phyloP scores from a whole-genome alignment of 2,888 invertebrate species.

The Rhaphigaster nebulosa region DNA sequence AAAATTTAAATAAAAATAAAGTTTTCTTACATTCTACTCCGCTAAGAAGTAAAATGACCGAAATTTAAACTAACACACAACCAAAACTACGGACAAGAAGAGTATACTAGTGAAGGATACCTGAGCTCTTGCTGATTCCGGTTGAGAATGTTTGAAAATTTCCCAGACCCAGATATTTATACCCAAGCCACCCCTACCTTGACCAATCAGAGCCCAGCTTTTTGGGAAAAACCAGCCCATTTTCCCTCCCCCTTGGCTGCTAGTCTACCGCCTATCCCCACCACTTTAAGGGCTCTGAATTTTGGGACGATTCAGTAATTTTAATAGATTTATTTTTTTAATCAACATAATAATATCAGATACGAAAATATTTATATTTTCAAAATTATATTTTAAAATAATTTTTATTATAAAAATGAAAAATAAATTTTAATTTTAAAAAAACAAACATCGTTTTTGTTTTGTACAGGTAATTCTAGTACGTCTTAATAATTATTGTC shows the following conservation, averaged over 20 bases:
- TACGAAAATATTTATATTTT: no score
- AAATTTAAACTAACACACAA: no score
- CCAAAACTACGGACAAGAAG: neutral
- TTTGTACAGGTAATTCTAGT: no score
- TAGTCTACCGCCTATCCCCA: neutral
- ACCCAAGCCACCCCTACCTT: neutral
- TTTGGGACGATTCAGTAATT: neutral
- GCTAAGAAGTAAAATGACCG: no score
- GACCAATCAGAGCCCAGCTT: neutral
- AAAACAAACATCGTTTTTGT: no score
- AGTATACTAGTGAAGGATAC: neutral
- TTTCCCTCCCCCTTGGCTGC: neutral
- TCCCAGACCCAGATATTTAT: neutral
- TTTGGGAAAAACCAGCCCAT: conserved; percentile 1
- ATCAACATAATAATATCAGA: no score
- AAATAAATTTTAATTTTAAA: no score
- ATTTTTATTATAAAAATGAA: no score
- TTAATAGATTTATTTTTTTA: neutral
- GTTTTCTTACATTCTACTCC: no score
- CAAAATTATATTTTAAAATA: no score
- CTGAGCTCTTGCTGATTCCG: neutral
- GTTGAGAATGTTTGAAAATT: neutral
- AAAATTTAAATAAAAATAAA: no score
- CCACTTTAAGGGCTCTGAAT: neutral
- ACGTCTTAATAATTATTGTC: no score